Evolutionary conservation across 2,797 vertebrate genomes (phyloP), one percentile per base, ranked within the genome.

Genomic region (Geotrypetes seraphini): DNA sequence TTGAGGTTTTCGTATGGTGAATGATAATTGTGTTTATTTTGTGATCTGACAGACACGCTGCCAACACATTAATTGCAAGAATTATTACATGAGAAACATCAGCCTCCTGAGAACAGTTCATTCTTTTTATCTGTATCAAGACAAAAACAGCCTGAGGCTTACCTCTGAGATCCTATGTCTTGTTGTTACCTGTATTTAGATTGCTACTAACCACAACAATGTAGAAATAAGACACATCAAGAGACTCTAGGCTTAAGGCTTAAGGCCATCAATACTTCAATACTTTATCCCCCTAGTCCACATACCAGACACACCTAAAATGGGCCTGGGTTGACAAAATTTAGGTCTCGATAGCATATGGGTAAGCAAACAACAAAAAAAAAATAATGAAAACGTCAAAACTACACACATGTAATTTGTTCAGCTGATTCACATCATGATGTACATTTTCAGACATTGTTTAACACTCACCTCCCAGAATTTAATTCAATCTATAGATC

Each of bases 331-430:
- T 41, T 47, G 5, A 7, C 14, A 0, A 0, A 9, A 19, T 3
- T 10, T 54, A 21, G 23, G 50, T 50, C 17, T 33, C 3, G 1
- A 16, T 12, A 28, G 28, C 25, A 30, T 10, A 6, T 30, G 30
- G 36, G 48, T 31, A 19, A 19, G 5, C 19, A 19, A 19, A 5
- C 19, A n/a, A 19, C 19, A n/a, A 19, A 19, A 19, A n/a, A 19
- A 19, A 19, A 19, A 19, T 19, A 19, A 19, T 19, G 19, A 19
- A 19, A 34, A 24, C 13, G 36, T 40, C 36, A 36, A 16, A 34
- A 35, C 27, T 48, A 46, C 30, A 47, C 28, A 43, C 42, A 25
- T 15, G 38, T 36, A 38, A 28, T 36, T 46, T 45, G 27, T 50
- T 43, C 43, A 22, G 33, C 25, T 10, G 34, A 6, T 43, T 52